These are phyloP conservation scores for Ridgeia piscesae DNA, from an alignment of 1,140 invertebrate genomes.

Conservation along the genomic window DNA sequence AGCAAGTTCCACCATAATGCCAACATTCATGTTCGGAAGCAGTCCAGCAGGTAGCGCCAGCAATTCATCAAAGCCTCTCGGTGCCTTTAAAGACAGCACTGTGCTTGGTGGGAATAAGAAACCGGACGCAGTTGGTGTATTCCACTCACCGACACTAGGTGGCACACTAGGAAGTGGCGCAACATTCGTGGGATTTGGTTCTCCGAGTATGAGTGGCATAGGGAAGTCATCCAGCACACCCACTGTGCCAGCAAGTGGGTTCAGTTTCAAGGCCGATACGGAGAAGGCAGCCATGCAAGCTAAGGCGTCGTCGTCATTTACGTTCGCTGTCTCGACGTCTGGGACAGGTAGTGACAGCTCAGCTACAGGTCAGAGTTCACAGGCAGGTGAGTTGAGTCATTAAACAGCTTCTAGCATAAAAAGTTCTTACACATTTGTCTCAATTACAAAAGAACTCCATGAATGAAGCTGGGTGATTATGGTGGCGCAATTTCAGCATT, in stretches of 20 bases:
- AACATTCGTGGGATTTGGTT: conserved; percentile 30
- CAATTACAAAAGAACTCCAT: not conserved
- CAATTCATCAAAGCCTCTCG: not conserved
- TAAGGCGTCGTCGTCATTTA: not conserved
- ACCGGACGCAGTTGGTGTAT: not conserved
- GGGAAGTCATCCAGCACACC: not conserved
- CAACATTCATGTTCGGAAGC: not conserved
- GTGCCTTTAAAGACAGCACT: not conserved
- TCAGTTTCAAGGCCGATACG: not conserved
- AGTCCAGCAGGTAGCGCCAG: not conserved
- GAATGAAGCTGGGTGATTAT: not conserved
- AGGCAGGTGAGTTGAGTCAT: not conserved
- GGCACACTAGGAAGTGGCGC: conserved; percentile 1
- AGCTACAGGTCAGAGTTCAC: conserved; percentile 33
- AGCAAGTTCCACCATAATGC: not conserved
- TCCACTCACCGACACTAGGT: not conserved
- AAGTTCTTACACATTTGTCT: not conserved
- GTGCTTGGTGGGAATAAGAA: not conserved
- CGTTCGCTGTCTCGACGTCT: not conserved
- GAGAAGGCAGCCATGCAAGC: not conserved
- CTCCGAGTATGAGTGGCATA: conserved; percentile 25
- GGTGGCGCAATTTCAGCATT: not conserved
- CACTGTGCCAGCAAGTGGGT: not conserved
- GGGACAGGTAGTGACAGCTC: not conserved
- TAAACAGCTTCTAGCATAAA: not conserved